Conservation (phyloP, 2,797 vertebrate genomes). For the Agapornis canus region DNA sequence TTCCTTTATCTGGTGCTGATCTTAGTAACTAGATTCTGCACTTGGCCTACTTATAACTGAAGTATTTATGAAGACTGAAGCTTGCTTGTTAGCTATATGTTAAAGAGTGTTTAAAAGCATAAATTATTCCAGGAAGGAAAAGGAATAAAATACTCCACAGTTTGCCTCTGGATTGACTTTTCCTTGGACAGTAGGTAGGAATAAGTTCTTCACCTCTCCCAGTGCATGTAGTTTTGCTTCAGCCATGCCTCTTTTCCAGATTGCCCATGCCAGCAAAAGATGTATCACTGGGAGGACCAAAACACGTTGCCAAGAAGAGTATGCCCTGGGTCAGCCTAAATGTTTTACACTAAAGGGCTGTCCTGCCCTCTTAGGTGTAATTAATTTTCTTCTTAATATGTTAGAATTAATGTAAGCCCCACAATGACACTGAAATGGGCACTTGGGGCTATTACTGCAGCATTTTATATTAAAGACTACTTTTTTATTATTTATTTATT, state of each 20-base stretch:
- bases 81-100: constrained; percentile 39
- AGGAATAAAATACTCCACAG: constrained; percentile 49
- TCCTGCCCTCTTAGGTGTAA: constrained; percentile 4
- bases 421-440: background rate
- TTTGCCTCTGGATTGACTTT: constrained; percentile 39
- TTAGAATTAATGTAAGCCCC: background rate
- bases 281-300: background rate
- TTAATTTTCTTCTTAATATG: constrained; percentile 30
- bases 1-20: background rate
- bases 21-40: background rate
- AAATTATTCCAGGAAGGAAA: constrained; percentile 62
- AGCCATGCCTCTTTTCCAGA: background rate
- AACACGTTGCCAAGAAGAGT: background rate
- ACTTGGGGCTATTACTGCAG: background rate
- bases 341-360: background rate
- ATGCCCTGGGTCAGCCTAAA: background rate
- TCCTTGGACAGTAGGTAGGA: constrained; percentile 37
- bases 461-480: background rate
- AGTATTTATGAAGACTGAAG: background rate
- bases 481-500: background rate
- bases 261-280: background rate
- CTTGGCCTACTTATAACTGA: background rate
- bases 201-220: constrained; percentile 46
- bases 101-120: constrained; percentile 28
- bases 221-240: background rate